Conservation (phyloP, 2,888 invertebrate genomes). For the Helleia helle region DNA sequence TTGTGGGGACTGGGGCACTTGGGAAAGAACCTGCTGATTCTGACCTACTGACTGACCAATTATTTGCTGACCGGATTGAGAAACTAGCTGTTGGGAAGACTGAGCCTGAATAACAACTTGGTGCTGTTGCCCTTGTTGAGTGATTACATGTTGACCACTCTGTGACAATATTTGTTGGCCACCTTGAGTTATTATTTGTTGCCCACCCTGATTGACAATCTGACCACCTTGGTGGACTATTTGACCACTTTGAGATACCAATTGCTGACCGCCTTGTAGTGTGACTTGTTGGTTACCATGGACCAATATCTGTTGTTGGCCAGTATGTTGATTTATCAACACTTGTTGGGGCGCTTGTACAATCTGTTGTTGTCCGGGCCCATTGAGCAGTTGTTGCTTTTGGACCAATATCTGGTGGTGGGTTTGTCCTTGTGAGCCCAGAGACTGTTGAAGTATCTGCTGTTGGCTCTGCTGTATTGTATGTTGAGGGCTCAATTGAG, state of each 20-base stretch:
- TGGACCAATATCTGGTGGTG: constrained; percentile 65
- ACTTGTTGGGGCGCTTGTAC: constrained; percentile 69
- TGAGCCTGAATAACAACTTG: constrained; percentile 61
- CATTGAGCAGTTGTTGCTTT: constrained; percentile 75
- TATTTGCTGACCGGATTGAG: constrained; percentile 62
- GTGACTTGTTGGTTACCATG: constrained; percentile 68
- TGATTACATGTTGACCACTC: constrained; percentile 64
- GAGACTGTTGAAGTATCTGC: constrained; percentile 75
- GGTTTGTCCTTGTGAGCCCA: constrained; percentile 68
- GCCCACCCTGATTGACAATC: constrained; percentile 57
- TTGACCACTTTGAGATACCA: constrained; percentile 62
- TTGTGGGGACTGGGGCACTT: constrained; percentile 59
- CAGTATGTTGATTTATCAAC: constrained; percentile 63
- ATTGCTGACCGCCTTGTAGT: constrained; percentile 59
- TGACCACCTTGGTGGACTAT: constrained; percentile 66
- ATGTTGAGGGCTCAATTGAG: constrained; percentile 69
- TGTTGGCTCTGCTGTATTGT: constrained; percentile 69
- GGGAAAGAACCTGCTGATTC: constrained; percentile 55
- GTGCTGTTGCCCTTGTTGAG: constrained; percentile 62
- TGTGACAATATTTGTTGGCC: constrained; percentile 61
- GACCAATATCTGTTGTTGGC: constrained; percentile 64
- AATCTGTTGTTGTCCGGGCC: constrained; percentile 65
- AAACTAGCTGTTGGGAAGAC: constrained; percentile 63
- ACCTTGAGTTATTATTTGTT: constrained; percentile 58
- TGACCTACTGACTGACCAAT: constrained; percentile 56